Evolutionary conservation across 2,888 invertebrate genomes (phyloP).

Genomic region (Ophioninae sp.): DNA sequence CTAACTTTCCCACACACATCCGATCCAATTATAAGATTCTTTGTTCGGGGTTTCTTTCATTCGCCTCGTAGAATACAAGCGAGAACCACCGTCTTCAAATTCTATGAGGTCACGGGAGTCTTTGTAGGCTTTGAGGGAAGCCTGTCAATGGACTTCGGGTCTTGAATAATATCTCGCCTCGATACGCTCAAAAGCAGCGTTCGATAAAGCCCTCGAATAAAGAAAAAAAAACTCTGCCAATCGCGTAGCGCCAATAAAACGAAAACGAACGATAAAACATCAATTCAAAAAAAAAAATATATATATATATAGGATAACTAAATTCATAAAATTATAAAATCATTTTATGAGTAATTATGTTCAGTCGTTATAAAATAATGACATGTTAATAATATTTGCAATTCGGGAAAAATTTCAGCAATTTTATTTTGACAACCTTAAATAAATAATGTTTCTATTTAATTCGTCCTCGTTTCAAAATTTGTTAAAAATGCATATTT

Average conservation of each 20-base stretch:
- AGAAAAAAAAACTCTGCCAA: not conserved
- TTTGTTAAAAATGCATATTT: not conserved
- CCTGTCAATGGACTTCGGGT: conserved; percentile 35
- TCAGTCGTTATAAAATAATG: too few relatives aligned
- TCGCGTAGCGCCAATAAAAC: not conserved
- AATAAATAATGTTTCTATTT: not conserved
- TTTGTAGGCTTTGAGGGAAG: conserved; percentile 55
- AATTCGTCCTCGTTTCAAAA: not conserved
- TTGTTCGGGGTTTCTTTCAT: conserved; percentile 59
- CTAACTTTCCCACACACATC: not conserved
- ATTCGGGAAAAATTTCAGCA: too few relatives aligned
- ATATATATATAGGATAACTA: too few relatives aligned
- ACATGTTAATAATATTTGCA: too few relatives aligned
- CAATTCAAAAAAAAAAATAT: not conserved
- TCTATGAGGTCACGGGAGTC: conserved; percentile 37
- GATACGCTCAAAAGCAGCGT: conserved; percentile 2
- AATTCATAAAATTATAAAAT: too few relatives aligned
- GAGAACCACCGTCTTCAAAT: conserved; percentile 46
- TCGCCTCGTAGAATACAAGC: conserved; percentile 46
- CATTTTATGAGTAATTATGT: too few relatives aligned
- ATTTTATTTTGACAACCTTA: not conserved
- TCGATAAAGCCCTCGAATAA: not conserved
- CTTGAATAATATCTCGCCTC: conserved; percentile 43
- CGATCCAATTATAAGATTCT: conserved; percentile 57
- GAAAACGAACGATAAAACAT: not conserved